phyloP scores from a whole-genome alignment of 2,797 vertebrate genomes.

The Enteromius argenteus region DNA sequence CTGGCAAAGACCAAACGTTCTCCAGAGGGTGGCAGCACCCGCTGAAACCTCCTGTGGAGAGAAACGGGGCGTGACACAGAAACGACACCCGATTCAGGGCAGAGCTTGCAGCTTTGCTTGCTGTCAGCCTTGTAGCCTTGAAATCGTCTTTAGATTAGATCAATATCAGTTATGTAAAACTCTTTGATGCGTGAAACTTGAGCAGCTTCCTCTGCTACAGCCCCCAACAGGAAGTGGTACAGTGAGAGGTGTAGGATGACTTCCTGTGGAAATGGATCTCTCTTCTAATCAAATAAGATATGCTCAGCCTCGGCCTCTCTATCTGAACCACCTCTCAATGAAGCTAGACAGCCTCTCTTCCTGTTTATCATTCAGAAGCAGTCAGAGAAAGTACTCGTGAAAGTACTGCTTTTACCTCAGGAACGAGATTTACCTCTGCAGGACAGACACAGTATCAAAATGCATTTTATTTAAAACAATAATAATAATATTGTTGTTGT shows the following conservation, averaged over 20 bases:
- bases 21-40: constrained; percentile 13
- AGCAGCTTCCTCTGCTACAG: constrained; percentile 49
- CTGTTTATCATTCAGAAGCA: constrained; percentile 11
- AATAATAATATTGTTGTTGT: background rate
- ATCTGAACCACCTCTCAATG: background rate
- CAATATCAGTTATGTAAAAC: background rate
- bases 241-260: constrained; percentile 59
- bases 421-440: background rate
- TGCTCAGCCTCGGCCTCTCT: background rate
- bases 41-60: constrained; percentile 1
- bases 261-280: constrained; percentile 59
- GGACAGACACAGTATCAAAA: background rate
- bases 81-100: background rate
- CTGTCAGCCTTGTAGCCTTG: background rate
- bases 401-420: background rate
- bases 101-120: background rate
- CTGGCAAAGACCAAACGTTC: constrained; percentile 8
- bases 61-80: background rate
- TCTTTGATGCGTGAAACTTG: constrained; percentile 39
- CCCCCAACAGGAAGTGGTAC: constrained; percentile 54
- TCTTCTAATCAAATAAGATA: constrained; percentile 43
- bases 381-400: background rate
- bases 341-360: background rate
- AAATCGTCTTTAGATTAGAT: background rate
- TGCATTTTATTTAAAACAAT: background rate